Conservation (phyloP, 1,140 invertebrate species). For the Diplogasteroides magnus region DNA sequence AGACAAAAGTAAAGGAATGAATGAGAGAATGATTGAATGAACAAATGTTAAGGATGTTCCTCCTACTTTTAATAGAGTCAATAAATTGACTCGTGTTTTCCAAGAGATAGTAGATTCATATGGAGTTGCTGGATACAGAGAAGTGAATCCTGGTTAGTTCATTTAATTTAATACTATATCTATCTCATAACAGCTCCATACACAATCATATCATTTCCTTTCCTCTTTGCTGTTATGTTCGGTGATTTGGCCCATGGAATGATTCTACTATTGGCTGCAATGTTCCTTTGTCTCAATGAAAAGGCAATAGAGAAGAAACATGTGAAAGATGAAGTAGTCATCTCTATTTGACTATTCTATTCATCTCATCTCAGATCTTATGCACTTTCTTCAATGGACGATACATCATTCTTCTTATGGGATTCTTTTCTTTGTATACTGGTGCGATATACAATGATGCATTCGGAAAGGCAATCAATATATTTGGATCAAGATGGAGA, state of each 20-base stretch:
- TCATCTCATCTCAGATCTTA: conserved; percentile 69
- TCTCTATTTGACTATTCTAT: neutral
- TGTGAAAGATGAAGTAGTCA: conserved; percentile 58
- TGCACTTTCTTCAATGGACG: conserved; percentile 92
- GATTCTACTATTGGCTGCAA: conserved; percentile 70
- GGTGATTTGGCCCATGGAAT: conserved; percentile 80
- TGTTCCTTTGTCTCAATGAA: conserved; percentile 72
- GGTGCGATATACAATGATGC: conserved; percentile 93
- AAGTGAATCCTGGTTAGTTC: conserved; percentile 58
- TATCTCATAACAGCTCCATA: conserved; percentile 63
- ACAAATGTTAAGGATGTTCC: conserved; percentile 42
- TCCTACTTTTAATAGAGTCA: conserved; percentile 60
- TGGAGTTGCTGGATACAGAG: conserved; percentile 59
- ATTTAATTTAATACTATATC: neutral
- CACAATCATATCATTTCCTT: conserved; percentile 86
- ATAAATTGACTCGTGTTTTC: conserved; percentile 60
- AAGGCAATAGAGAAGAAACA: conserved; percentile 72
- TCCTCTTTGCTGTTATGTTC: conserved; percentile 87
- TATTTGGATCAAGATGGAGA: conserved; percentile 82
- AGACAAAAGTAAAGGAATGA: too few relatives aligned
- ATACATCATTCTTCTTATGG: conserved; percentile 95
- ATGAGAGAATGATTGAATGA: neutral
- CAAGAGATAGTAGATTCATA: conserved; percentile 61
- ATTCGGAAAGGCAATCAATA: conserved; percentile 88
- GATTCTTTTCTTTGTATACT: conserved; percentile 91